Evolutionary conservation across 2,888 invertebrate species (phyloP), one percentile per base, ranked within the genome.

Genomic region (Pachydiplax longipennis): DNA sequence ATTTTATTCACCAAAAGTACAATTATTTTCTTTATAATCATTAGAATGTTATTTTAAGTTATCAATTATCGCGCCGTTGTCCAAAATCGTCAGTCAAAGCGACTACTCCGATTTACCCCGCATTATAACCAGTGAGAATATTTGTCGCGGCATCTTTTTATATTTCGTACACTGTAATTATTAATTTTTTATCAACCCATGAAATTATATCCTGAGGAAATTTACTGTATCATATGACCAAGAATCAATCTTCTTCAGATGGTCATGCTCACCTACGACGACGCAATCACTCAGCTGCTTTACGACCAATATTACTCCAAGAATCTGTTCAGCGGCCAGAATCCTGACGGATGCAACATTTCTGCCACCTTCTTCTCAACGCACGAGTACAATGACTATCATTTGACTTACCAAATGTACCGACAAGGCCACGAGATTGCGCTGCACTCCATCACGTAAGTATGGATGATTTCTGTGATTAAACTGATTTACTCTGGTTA

Each of bases 321-420:
- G 0, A 92, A 96, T 0, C 93, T 96, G 5, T 94, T 94, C 91
- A 93, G 93, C n/a, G 94, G 96, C 0, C 92, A 87, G 5, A 97
- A 97, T 93, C 96, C 95, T 0, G 96, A 97, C 93, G 95, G 95
- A 0, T 96, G 96, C 91, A 94, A 95, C 0, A 95, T 95, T 0
- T 95, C 95, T 0, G 95, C 95, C 73, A 97, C 97, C 0, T 96
- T 96, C 94, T 97, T 95, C 93, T 94, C 97, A 58, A 96, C 95
- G 61, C 97, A 97, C 92, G 96, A 97, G 92, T 97, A 97, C 93
- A 96, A 96, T 0, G 95, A 97, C 93, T 97, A 97, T 92, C 93
- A 94, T 6, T 92, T 95, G 91, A 94, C 96, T 3, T 95, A 96
- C 92, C 95, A 95, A 90, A 94, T 97, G 0, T 95, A 95, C 92